These are phyloP conservation scores for Papio anubis DNA, from an alignment of 2,113 vertebrate species.

Conservation along the genomic window DNA sequence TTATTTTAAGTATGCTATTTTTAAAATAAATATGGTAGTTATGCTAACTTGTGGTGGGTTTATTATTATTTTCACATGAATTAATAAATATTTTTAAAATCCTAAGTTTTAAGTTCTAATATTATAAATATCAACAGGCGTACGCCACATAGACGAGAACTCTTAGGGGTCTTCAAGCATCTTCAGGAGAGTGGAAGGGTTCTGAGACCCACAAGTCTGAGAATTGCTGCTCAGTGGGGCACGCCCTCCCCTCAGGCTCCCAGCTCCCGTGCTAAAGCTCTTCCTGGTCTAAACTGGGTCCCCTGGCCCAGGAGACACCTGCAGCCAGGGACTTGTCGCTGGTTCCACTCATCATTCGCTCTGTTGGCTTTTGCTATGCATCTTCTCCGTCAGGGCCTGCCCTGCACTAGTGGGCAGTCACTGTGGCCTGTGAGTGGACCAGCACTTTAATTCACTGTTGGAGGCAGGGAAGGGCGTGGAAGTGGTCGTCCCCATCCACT, in stretches of 20 bases:
- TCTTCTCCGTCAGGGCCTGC: not conserved
- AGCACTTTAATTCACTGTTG: not conserved
- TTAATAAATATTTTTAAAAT: not conserved
- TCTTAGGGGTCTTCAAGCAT: too few species aligned
- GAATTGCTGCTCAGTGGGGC: accelerated
- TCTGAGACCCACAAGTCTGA: accelerated
- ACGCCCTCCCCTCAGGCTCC: accelerated
- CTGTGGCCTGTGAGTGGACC: too few species aligned
- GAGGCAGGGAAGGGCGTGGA: not conserved
- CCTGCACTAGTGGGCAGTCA: too few species aligned
- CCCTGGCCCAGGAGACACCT: accelerated
- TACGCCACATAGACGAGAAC: not conserved
- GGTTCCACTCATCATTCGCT: not conserved
- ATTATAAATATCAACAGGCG: accelerated
- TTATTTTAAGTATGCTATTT: not conserved
- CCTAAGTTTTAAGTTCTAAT: not conserved
- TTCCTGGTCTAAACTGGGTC: not conserved
- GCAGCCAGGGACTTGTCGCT: not conserved
- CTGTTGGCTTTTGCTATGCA: too few species aligned
- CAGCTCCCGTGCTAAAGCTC: not conserved
- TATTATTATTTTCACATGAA: not conserved
- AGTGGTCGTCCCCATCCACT: accelerated
- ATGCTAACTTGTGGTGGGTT: not conserved
- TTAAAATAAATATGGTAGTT: not conserved
- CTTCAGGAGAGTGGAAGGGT: not conserved